Evolutionary conservation across 2,888 invertebrate genomes (phyloP), one percentile per base, ranked within the genome.

Genomic region (Willowsia nigromaculata): DNA sequence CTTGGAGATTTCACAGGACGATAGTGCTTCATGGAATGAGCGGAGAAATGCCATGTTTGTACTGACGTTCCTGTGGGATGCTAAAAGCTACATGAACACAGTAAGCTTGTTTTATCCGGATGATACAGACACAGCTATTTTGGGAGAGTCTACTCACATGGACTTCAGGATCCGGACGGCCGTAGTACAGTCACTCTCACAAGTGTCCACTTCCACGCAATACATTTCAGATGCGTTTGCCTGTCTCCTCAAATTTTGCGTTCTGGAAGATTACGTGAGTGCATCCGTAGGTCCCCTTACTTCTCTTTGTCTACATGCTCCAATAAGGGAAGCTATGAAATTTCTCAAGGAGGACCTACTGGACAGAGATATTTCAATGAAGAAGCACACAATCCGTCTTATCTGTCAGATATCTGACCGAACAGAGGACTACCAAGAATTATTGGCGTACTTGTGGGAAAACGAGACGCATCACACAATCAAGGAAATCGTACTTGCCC

Each of bases 1-100:
- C 40, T 59, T 91, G 27, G 91, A 91, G 80, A 89, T 74, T 22
- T 84, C 88, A 6, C 89, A 91, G 27, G 90, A 90, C 37, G 91
- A 91, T n/a, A 22, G 13, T 4, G 82, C 82, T 5, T 59, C 43
- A 11, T 80, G 83, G 68, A 76, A 27, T 40, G 89, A 82, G 62
- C 68, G 90, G 68, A 59, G 68, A 59, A 90, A 91, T 83, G 84
- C 91, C 0, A 82, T 89, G 30, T 71, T 71, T 33, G 65, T 90
- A 0, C 50, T 91, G 25, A 37, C 89, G 6, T 59, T 82, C 18
- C 71, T 91, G 2, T 91, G 91, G 91, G 90, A 89, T 13, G 59
- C 87, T 0, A 88, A 85, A 25, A 90, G 85, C 59, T 90, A 81
- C 65, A 40, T 90, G 43, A 90, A 91, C 43, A 82, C 85, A 4